Evolutionary conservation across 1,140 invertebrate species (phyloP), one percentile per base, ranked within the genome.

Genomic region (Laodelphax striatellus): DNA sequence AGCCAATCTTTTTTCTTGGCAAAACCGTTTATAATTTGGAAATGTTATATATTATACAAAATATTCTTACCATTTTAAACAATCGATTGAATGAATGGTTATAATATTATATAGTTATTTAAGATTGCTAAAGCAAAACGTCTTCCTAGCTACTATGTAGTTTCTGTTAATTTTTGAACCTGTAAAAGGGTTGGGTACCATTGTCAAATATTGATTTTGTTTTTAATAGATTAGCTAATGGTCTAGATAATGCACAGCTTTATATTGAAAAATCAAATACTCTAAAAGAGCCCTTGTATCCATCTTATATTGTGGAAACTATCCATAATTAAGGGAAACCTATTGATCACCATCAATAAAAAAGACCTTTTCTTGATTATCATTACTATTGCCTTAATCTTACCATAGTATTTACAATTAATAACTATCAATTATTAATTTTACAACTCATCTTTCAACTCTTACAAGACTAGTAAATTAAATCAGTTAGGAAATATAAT

Each of bases 121-220:
- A 46, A 58, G 24, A 21, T 58, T 58, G 43, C 57, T 58, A 58
- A 58, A 21, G 43, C 57, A 58, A 57, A 19, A 57, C 10, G 57
- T 58, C 57, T 58, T 58, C 57, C 57, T 58, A 58, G 57, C 34
- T 38, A 38, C 34, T 38, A 38, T 38, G 34, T 38, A 38, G 34
- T 38, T 38, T 38, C 34, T 38, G 34, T 38, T 38, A 9, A 38
- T 38, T 38, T 38, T 38, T 38, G 10, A 38, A 38, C 34, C 34
- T 38, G 34, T 38, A 11, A n/a, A 31, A 42, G 41, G 17, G 55
- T 16, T 19, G 5, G 22, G 24, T 55, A 17, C 16, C 34, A 31
- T 56, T 16, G 31, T 42, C 24, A 13, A 56, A 16, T 34, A 16
- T 42, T 56, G 16, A 19, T 56, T 56, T 17, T 17, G 5, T 56